phyloP scores from a whole-genome alignment of 2,797 vertebrate species.

The Eleutherodactylus coqui region DNA sequence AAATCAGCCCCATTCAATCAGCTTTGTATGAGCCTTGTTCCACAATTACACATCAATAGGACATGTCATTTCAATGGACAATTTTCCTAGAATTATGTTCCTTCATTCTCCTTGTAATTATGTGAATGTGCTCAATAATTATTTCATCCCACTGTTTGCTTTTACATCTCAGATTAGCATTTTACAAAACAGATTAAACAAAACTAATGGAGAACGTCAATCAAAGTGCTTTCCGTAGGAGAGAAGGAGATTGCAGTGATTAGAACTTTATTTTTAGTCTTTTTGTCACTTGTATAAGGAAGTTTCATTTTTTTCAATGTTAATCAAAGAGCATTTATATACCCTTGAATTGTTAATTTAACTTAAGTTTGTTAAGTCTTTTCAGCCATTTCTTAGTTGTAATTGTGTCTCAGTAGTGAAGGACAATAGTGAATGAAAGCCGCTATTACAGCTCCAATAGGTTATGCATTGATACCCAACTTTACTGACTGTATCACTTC shows the following conservation, averaged over 20 bases:
- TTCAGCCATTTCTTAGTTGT: neutral
- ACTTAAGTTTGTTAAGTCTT: neutral
- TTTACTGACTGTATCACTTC: too few species aligned
- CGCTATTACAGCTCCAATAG: neutral
- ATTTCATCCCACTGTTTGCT: constrained; percentile 29
- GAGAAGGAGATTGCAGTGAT: neutral
- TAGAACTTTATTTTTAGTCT: neutral
- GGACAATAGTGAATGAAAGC: too few species aligned
- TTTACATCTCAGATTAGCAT: constrained; percentile 31
- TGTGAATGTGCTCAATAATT: constrained; percentile 14
- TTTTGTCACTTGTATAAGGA: neutral
- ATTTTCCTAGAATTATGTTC: neutral
- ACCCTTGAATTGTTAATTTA: neutral
- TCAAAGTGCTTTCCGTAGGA: neutral
- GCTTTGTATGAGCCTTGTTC: neutral
- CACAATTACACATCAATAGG: neutral
- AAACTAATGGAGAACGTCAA: constrained; percentile 39
- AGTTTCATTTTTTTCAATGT: neutral
- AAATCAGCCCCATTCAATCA: neutral
- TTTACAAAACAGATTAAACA: constrained; percentile 45
- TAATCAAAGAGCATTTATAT: neutral
- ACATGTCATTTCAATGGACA: neutral
- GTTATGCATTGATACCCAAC: too few species aligned
- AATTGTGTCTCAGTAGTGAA: too few species aligned
- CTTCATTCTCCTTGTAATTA: constrained; percentile 1